Evolutionary conservation across 2,888 invertebrate species (phyloP).

Genomic region (Rhogogaster chlorosoma): DNA sequence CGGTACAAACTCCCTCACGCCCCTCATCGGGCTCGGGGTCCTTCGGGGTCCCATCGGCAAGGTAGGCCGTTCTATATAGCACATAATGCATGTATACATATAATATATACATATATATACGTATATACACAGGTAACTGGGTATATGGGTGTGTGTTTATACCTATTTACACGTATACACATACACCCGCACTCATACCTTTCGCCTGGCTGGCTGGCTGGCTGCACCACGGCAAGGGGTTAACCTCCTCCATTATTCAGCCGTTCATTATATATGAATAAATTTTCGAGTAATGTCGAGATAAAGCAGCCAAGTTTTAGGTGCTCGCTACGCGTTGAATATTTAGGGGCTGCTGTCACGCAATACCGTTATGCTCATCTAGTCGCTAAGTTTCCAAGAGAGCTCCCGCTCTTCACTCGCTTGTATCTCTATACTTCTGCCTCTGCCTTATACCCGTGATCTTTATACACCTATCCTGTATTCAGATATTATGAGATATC

Average conservation of each 20-base stretch:
- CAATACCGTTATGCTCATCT: constrained; percentile 75
- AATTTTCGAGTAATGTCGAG: constrained; percentile 78
- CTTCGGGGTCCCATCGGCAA: constrained; percentile 62
- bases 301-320: constrained; percentile 78
- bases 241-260: constrained; percentile 76
- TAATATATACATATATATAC: neutral
- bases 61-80: constrained; percentile 3
- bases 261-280: constrained; percentile 78
- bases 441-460: neutral
- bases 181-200: constrained; percentile 60
- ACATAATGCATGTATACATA: neutral
- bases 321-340: constrained; percentile 72
- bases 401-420: constrained; percentile 12
- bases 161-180: constrained; percentile 7
- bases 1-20: neutral
- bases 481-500: neutral
- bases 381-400: constrained; percentile 68
- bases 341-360: constrained; percentile 77
- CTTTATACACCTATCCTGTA: neutral
- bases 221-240: constrained; percentile 76
- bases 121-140: neutral
- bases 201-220: constrained; percentile 57
- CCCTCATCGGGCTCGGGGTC: constrained; percentile 55
- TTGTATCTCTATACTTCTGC: neutral
- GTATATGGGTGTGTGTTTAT: no score